Evolutionary conservation across 2,113 vertebrate genomes (phyloP), one percentile per base, ranked within the genome.

Genomic region (Mastomys coucha): DNA sequence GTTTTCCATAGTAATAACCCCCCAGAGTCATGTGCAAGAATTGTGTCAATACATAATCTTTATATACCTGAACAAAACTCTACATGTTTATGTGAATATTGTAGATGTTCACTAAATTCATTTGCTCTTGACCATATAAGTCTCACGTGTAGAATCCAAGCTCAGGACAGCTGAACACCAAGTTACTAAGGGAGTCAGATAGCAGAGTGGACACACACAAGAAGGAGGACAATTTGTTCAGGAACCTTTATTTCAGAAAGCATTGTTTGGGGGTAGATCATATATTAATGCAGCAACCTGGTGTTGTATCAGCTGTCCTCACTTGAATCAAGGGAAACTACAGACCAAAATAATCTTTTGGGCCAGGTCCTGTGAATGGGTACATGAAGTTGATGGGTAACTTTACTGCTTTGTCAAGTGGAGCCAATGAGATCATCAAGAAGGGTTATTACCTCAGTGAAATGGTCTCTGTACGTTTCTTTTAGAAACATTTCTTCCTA

Each of bases 301-400:
- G 5, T 22, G 20, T 39, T 45, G 11, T 42, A 42, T 10, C n/a
- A 10, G 26, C 0, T 28, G 19, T 33, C 58, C 12, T 91, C 65
- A 19, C 11, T 33, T 12, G 0, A 65, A 33, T 45, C 12, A 67
- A 45, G 76, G 5, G 73, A 28, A 91, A 75, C 16, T 36, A 11
- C 22, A 58, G 49, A 13, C 33, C 4, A 39, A 19, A 45, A 17
- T 4, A 26, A 67, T 17, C 11, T 26, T 65, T 70, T 49, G 56
- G 28, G 75, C 20, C 0, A 3, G 39, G 0, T 1, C 28, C 33
- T 1, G 0, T 11, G 33, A 73, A 36, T 58, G 8, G 26, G 33
- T 9, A n/a, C 5, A 28, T 39, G 20, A 6, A 58, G 12, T 14
- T 17, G 33, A 85, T 3, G 20, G 19, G 2, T 58, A 72, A 12